phyloP scores from a whole-genome alignment of 2,888 invertebrate species.

The Lasioglossum figueresi region DNA sequence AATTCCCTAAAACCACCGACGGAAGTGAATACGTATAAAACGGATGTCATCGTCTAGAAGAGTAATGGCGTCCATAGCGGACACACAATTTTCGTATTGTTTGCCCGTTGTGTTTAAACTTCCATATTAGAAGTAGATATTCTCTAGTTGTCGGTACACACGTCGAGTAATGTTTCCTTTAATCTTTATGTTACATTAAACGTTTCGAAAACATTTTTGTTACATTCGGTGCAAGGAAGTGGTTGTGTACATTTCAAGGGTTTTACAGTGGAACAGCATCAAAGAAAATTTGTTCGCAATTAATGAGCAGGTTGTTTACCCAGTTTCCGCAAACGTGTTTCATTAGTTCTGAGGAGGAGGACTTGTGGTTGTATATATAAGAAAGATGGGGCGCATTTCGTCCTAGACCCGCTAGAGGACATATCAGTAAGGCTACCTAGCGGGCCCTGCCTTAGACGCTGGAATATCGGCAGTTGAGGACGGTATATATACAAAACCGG shows the following conservation, averaged over 20 bases:
- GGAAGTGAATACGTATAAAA: slow-evolving; percentile 56
- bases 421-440: too few relatives aligned
- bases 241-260: slow-evolving; percentile 51
- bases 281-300: slow-evolving; percentile 45
- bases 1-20: slow-evolving; percentile 39
- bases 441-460: too few relatives aligned
- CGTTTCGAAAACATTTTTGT: slow-evolving; percentile 8
- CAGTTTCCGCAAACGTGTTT: slow-evolving; percentile 19
- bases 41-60: slow-evolving; percentile 67
- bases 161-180: not conserved
- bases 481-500: too few relatives aligned
- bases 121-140: slow-evolving; percentile 27
- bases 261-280: slow-evolving; percentile 39
- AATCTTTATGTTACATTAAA: not conserved
- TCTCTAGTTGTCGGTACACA: slow-evolving; percentile 21
- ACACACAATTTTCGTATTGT: slow-evolving; percentile 56
- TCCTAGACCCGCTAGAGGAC: too few relatives aligned
- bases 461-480: too few relatives aligned
- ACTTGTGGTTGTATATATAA: too few relatives aligned
- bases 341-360: not conserved
- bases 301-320: slow-evolving; percentile 52
- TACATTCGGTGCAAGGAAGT: slow-evolving; percentile 42
- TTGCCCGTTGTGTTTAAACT: slow-evolving; percentile 51
- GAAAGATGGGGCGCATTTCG: too few relatives aligned
- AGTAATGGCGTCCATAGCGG: slow-evolving; percentile 69